Conservation (phyloP, 1,140 invertebrate genomes). For the Eubasilissa regina region DNA sequence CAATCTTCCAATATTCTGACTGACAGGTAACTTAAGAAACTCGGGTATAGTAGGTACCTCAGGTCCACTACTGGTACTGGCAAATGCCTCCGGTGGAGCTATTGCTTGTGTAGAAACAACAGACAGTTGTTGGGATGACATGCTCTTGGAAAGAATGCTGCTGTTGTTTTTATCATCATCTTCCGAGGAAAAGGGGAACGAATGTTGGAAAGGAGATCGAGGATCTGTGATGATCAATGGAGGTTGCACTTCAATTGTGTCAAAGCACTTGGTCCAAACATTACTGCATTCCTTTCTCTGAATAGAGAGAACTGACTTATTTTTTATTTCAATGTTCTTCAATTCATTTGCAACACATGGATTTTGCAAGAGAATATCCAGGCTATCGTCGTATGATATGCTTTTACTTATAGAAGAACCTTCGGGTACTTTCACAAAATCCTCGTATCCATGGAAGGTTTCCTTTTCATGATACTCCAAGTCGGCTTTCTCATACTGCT, state of each 20-base stretch:
- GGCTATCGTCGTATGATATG: slow-evolving; percentile 53
- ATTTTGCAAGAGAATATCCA: slow-evolving; percentile 51
- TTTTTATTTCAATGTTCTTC: slow-evolving; percentile 56
- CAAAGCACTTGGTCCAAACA: slow-evolving; percentile 37
- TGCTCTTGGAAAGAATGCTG: slow-evolving; percentile 10
- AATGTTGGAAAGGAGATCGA: slow-evolving; percentile 26
- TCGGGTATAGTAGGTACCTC: neutral
- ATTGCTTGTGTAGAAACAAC: slow-evolving; percentile 73
- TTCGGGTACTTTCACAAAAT: slow-evolving; percentile 16
- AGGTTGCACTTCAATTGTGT: slow-evolving; percentile 5
- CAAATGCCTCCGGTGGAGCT: slow-evolving; percentile 18
- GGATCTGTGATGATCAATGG: slow-evolving; percentile 21
- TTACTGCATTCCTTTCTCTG: slow-evolving; percentile 28
- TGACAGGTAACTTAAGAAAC: neutral
- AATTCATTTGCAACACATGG: slow-evolving; percentile 51
- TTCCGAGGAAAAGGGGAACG: slow-evolving; percentile 31
- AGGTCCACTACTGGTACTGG: neutral
- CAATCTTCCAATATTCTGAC: neutral
- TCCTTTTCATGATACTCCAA: slow-evolving; percentile 58
- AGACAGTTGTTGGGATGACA: slow-evolving; percentile 33
- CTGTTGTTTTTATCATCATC: slow-evolving; percentile 14
- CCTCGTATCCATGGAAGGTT: slow-evolving; percentile 29
- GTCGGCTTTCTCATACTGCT: slow-evolving; percentile 55
- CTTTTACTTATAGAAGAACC: slow-evolving; percentile 43
- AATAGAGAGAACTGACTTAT: slow-evolving; percentile 46